Percentiles rank a stretch among this genome's conserved stretches.
Conservation (phyloP, 2,797 vertebrate species). For the Aphelocoma californica region DNA sequence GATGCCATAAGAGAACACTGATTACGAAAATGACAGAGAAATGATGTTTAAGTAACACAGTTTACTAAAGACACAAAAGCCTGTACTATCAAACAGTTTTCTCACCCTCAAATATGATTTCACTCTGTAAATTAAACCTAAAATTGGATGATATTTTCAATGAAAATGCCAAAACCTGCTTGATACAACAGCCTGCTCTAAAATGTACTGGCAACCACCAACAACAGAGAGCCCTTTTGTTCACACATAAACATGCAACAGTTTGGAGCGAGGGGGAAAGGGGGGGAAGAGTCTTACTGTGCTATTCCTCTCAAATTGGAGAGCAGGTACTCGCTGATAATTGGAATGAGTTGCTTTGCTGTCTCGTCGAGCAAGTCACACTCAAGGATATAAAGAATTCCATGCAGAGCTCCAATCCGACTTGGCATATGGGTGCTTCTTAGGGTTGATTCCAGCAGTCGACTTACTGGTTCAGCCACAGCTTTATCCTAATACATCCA, state of each 20-base stretch:
- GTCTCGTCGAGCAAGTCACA: conserved; percentile 97
- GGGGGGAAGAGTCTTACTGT: conserved; percentile 80
- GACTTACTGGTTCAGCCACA: conserved; percentile 91
- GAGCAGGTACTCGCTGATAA: conserved; percentile 91
- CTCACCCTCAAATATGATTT: neutral
- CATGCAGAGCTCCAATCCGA: conserved; percentile 92
- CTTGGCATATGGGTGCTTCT: conserved; percentile 94
- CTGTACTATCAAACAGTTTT: neutral
- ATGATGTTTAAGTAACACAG: neutral
- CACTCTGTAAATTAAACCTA: neutral
- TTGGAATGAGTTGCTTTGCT: conserved; percentile 90
- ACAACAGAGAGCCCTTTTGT: neutral
- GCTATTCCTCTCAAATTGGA: conserved; percentile 88
- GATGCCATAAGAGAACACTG: neutral
- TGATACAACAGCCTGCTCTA: neutral
- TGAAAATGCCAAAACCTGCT: neutral
- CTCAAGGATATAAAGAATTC: conserved; percentile 92
- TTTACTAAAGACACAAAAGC: neutral
- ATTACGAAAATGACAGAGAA: neutral
- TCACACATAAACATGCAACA: neutral
- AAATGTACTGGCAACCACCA: neutral
- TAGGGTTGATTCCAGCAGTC: conserved; percentile 90
- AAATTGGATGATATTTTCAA: neutral
- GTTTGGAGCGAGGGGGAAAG: neutral
- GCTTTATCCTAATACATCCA: conserved; percentile 85